Evolutionary conservation across 2,888 invertebrate species (phyloP).

Genomic region (Caenorhabditis wallacei): DNA sequence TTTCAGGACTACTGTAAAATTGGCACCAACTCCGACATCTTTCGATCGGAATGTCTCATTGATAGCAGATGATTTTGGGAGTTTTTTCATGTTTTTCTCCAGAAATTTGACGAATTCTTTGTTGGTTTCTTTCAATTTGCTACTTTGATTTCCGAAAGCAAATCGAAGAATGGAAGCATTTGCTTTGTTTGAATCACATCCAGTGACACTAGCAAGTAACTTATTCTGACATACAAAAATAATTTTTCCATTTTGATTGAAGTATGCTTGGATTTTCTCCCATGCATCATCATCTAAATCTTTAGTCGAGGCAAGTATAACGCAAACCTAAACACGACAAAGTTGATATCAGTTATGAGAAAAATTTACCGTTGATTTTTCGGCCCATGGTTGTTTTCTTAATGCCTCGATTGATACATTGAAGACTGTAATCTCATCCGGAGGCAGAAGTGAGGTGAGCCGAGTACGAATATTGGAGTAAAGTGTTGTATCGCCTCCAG

Average conservation of each 20-base stretch:
- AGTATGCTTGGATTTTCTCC: slow-evolving; percentile 79
- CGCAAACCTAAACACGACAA: slow-evolving; percentile 70
- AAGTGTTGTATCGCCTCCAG: slow-evolving; percentile 73
- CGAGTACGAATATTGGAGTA: slow-evolving; percentile 72
- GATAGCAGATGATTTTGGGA: slow-evolving; percentile 58
- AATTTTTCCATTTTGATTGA: slow-evolving; percentile 81
- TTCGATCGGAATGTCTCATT: slow-evolving; percentile 80
- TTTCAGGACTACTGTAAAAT: slow-evolving; percentile 77
- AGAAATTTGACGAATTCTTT: slow-evolving; percentile 82
- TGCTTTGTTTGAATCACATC: slow-evolving; percentile 75
- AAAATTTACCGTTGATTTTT: slow-evolving; percentile 68
- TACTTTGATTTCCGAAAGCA: slow-evolving; percentile 67
- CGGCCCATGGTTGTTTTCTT: slow-evolving; percentile 78
- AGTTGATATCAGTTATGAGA: not conserved
- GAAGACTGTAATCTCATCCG: slow-evolving; percentile 78
- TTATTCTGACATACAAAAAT: slow-evolving; percentile 83
- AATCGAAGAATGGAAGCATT: slow-evolving; percentile 72
- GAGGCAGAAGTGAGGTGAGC: slow-evolving; percentile 73
- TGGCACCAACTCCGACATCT: slow-evolving; percentile 78
- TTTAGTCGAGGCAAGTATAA: slow-evolving; percentile 80
- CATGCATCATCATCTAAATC: slow-evolving; percentile 78
- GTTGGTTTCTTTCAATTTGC: slow-evolving; percentile 66
- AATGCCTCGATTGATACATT: slow-evolving; percentile 76
- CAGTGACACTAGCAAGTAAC: slow-evolving; percentile 79
- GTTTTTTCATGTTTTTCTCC: slow-evolving; percentile 72